A percentile compares a stretch with the other conserved stretches of the same genome.
These are phyloP conservation scores for Plotosus lineatus DNA, from an alignment of 2,113 vertebrate genomes.

Conservation along the genomic window DNA sequence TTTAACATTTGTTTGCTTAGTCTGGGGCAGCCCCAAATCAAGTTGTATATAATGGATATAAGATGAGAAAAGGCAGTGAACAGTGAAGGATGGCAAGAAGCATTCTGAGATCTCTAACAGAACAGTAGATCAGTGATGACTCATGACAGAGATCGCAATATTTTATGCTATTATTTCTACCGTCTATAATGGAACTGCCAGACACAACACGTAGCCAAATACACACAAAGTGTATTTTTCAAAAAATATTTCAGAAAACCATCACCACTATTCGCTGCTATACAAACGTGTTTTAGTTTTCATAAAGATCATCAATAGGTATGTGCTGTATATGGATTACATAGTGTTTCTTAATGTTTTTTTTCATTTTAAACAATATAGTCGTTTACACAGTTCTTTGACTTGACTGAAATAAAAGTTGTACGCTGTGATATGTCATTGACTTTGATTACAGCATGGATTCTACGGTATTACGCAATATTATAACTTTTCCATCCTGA, in stretches of 20 bases:
- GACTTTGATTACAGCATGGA: too few relatives aligned
- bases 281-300: neutral
- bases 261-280: neutral
- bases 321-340: neutral
- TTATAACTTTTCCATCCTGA: too few relatives aligned
- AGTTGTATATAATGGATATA: too few relatives aligned
- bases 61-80: neutral
- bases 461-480: too few relatives aligned
- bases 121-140: neutral
- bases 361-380: neutral
- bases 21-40: too few relatives aligned
- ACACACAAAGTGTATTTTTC: conserved; percentile 15
- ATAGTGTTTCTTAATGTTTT: neutral
- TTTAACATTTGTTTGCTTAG: too few relatives aligned
- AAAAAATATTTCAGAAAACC: neutral
- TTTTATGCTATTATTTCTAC: neutral
- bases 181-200: conserved; percentile 21
- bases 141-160: conserved; percentile 25
- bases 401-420: too few relatives aligned
- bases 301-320: neutral
- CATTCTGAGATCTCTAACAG: neutral
- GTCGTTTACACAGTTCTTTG: too few relatives aligned
- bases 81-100: neutral
- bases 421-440: too few relatives aligned
- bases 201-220: neutral